Evolutionary conservation across 92 coral and sea anemone genomes (phyloP).

Genomic region (Blastomussa wellsi): DNA sequence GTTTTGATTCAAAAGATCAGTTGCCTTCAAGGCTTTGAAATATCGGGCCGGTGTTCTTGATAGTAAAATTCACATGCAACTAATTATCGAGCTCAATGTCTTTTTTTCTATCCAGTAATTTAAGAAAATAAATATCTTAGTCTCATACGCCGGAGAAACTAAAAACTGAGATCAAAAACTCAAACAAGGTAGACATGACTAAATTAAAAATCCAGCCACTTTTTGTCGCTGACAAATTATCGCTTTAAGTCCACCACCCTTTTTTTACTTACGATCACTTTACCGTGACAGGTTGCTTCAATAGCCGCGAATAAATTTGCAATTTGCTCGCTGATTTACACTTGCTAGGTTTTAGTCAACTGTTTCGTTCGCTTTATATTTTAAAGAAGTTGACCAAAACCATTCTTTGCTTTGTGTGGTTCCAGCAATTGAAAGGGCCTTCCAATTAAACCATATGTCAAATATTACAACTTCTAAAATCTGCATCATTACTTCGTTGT

Average conservation of each 20-base stretch:
- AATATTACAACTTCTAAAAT: neutral
- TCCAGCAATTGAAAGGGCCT: neutral
- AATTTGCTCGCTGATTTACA: neutral
- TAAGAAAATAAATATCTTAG: neutral
- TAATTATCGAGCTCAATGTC: neutral
- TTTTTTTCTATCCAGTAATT: neutral
- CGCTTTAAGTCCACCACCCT: neutral
- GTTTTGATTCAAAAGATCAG: neutral
- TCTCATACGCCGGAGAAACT: neutral
- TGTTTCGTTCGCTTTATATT: neutral
- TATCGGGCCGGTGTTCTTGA: neutral
- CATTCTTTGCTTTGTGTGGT: neutral
- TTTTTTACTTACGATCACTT: neutral
- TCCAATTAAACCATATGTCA: neutral
- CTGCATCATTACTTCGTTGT: neutral
- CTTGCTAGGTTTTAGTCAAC: neutral
- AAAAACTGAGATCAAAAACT: neutral
- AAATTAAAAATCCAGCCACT: neutral
- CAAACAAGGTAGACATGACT: neutral
- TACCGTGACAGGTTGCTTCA: neutral
- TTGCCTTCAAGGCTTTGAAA: neutral
- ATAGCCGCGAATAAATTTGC: neutral
- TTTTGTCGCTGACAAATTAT: neutral
- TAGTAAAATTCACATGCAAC: neutral
- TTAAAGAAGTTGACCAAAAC: neutral